Base-by-base conservation (phyloP, 2,888 invertebrate genomes). In the Quadroppia sp. region DNA sequence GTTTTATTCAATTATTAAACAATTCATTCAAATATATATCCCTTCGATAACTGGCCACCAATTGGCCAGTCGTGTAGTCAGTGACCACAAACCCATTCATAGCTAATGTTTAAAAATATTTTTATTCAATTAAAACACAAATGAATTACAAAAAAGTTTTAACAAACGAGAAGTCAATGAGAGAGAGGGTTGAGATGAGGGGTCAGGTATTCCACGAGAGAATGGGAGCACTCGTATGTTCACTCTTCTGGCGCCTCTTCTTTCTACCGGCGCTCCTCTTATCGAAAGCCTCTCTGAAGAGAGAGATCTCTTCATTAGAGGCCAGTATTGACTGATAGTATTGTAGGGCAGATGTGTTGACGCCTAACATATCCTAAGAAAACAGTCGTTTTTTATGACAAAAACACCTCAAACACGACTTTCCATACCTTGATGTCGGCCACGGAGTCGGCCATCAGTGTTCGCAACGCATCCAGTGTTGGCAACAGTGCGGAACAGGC, bases 291-390 rank as follows among this genome's bases (percentile, higher is more conserved):
- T 67, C 20, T 48, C n/a, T 56, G 71, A 75, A 73, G 42, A 64
- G 36, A 72, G 72, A 71, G 20, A 77, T 74, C 56, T 77, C 77
- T 75, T 77, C 75, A 23, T 74, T 45, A 13, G 73, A 71, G 64
- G 77, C 77, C 20, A 77, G 73, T 48, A 75, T 71, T 13, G 25
- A 45, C 32, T 76, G 76, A 15, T 72, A 71, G 11, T 76, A 74
- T 64, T 74, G 73, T 28, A 73, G 71, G 13, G 72, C 75, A 2
- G 69, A 42, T 74, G 71, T 72, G 40, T 75, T 75, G 67, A 77
- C 75, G 40, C 76, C 77, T 23, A 77, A 59, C 30, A 72, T 70
- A 71, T 77, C 76, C 75, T 77, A 50, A 2, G 20, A 45, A 45
- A 45, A 45, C 15, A 45, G 2, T 45, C 11, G 15, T 15, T 15